A percentile compares a stretch with the other conserved stretches of the same genome.
These are phyloP conservation scores for Nasonia giraulti DNA, from an alignment of 1,140 invertebrate species.

Conservation along the genomic window DNA sequence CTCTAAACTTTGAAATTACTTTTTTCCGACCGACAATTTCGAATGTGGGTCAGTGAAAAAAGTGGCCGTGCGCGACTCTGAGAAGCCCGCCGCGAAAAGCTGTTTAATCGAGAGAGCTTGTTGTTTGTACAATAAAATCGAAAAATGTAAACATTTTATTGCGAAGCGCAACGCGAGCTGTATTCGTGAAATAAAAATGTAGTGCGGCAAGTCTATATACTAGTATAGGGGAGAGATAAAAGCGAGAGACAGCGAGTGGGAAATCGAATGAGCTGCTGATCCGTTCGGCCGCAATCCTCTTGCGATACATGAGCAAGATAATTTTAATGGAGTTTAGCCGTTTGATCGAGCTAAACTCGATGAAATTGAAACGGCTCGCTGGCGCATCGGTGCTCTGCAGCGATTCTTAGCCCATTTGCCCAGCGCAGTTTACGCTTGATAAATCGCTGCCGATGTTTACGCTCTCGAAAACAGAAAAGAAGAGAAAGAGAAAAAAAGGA, in stretches of 20 bases:
- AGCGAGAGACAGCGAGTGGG: not conserved
- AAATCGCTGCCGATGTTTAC: too few relatives aligned
- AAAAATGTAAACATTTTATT: too few relatives aligned
- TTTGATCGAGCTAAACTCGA: not conserved
- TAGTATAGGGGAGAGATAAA: not conserved
- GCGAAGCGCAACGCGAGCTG: not conserved
- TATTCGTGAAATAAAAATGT: not conserved
- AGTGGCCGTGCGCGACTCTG: too few relatives aligned
- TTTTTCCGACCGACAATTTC: not conserved
- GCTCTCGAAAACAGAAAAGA: too few relatives aligned
- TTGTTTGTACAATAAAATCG: too few relatives aligned
- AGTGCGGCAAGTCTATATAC: not conserved
- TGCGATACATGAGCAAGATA: not conserved
- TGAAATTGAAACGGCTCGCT: not conserved
- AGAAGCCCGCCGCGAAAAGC: too few relatives aligned
- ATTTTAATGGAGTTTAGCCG: not conserved
- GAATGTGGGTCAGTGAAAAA: too few relatives aligned
- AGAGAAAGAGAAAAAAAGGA: too few relatives aligned
- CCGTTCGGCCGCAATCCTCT: not conserved
- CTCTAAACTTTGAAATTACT: not conserved
- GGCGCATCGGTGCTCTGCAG: too few relatives aligned
- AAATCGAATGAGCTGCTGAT: conserved; percentile 5
- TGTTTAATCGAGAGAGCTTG: too few relatives aligned
- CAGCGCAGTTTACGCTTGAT: too few relatives aligned
- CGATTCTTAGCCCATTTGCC: too few relatives aligned